Base-by-base conservation (phyloP, 2,113 vertebrate species). In the Lepus timidus region DNA sequence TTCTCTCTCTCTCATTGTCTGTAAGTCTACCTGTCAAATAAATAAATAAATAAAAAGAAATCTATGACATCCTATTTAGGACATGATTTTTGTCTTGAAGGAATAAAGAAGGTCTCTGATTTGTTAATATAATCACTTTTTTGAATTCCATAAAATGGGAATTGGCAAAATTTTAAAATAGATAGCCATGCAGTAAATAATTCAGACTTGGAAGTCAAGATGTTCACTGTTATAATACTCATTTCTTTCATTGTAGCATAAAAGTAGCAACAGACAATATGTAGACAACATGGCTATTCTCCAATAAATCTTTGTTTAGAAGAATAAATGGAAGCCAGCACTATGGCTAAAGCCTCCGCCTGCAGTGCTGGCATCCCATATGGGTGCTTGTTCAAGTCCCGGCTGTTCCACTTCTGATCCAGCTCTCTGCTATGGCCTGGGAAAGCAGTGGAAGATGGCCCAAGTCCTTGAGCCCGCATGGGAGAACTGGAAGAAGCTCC, bases 281-380 rank as follows among this genome's bases (percentile, higher is more conserved):
- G 1, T 19, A 64, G 76, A 64, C 55, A 80, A 9, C 19, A 6
- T 52, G 44, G 3, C 25, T 31, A 9, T 33, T n/a, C 39, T 68
- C 22, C 25, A 91, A 91, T n/a, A 92, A 91, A 90, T 44, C 4
- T 90, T 84, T 22, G 39, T 49, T 86, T 91, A 89, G 3, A 58
- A 86, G 44, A 91, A 86, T 23, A 91, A 8, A 1, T 9, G 33
- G 16, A 58, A 6, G 36, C 6, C 1, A 44, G 44, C 44, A 44
- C 44, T 44, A 7, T 44, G 44, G 44, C 44, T 44, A 44, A 44
- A 44, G 44, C 44, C 7, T 8, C 44, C 44, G 7, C 44, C 44
- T 44, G 44, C 44, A 7, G 44, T 44, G 44, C 44, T 44, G 44
- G 44, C 44, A 44, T 44, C 44, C 44, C 44, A 44, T 44, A 44